These are phyloP conservation scores for Ophion ellenae DNA, from an alignment of 2,888 invertebrate genomes.

Conservation along the genomic window DNA sequence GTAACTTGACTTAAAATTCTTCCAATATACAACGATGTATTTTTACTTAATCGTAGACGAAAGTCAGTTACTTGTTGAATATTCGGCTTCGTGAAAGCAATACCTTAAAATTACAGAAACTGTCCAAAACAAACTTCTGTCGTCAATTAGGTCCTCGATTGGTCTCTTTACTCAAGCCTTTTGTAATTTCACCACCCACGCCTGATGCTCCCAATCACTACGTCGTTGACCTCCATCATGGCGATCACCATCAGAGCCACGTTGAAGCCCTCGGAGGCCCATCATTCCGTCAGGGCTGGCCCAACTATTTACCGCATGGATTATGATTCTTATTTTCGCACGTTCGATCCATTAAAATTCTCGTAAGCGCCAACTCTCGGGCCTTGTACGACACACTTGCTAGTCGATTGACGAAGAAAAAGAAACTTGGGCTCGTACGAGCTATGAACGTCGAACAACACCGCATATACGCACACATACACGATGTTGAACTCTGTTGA, in stretches of 20 bases:
- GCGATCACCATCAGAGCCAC: background rate
- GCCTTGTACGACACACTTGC: background rate
- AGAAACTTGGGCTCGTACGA: background rate
- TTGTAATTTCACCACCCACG: no score
- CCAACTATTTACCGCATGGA: background rate
- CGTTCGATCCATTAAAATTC: background rate
- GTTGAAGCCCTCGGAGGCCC: background rate
- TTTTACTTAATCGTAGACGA: no score
- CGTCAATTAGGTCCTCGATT: no score
- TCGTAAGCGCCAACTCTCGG: background rate
- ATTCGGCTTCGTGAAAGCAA: no score
- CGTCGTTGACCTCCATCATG: no score
- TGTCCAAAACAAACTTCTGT: no score
- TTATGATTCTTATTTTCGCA: background rate
- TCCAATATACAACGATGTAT: no score
- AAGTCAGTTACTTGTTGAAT: no score
- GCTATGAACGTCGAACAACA: constrained; percentile 13
- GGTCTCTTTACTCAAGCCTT: no score
- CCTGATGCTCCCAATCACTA: no score
- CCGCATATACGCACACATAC: constrained; percentile 3
- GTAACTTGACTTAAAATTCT: no score
- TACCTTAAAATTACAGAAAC: no score
- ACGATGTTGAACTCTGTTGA: constrained; percentile 64
- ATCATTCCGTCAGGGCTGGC: background rate
- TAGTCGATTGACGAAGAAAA: constrained; percentile 7